These are phyloP conservation scores for Petrocephalus sullivani DNA, from an alignment of 2,797 vertebrate species.

Conservation along the genomic window DNA sequence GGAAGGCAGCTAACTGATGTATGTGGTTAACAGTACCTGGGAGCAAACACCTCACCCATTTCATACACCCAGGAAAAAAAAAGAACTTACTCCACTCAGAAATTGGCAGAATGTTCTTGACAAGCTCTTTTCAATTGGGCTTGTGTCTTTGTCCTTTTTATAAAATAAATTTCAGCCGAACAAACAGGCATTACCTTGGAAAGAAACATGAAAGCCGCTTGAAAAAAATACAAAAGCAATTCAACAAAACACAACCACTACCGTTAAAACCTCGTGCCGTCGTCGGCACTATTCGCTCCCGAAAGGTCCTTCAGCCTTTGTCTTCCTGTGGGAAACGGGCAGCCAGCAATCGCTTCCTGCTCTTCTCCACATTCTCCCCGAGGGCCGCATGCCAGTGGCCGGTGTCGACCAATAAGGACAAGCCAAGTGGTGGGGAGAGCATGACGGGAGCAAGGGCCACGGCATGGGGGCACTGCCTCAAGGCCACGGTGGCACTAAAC, in stretches of 20 bases:
- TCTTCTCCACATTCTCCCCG: slow-evolving; percentile 20
- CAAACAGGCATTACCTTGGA: background rate
- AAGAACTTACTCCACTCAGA: background rate
- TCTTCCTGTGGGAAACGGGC: slow-evolving; percentile 22
- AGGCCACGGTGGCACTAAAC: background rate
- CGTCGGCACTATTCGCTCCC: background rate
- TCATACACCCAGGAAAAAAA: background rate
- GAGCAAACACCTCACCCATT: background rate
- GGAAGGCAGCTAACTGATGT: background rate
- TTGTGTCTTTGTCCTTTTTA: background rate
- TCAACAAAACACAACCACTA: background rate
- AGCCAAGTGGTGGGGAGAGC: background rate
- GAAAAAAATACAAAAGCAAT: background rate
- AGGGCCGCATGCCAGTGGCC: background rate
- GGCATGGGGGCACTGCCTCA: background rate
- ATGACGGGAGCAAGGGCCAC: background rate
- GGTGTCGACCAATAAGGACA: background rate
- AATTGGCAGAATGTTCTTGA: background rate
- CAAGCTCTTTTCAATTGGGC: background rate
- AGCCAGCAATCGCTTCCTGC: slow-evolving; percentile 30
- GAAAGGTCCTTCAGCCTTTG: background rate
- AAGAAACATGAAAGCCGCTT: background rate
- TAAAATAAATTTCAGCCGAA: background rate
- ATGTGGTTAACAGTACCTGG: background rate
- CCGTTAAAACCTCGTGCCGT: background rate